Base-by-base conservation (phyloP, 1,140 invertebrate species). In the Cyphomyrmex costatus region DNA sequence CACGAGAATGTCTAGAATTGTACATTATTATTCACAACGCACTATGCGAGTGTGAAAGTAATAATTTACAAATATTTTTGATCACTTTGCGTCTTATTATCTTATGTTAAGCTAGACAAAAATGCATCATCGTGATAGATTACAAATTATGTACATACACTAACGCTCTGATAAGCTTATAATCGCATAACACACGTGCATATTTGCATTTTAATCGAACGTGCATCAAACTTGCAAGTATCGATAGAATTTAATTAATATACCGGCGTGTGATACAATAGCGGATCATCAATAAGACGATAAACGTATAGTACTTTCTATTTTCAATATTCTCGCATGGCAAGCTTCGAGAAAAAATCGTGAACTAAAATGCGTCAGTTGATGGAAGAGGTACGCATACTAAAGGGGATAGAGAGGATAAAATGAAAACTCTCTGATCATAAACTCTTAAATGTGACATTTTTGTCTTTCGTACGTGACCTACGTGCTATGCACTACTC, bases 91-190 rank as follows among this genome's bases (percentile, higher is more conserved):
- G 2, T 74, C 19, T 76, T n/a, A 68, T 80, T 36, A 53, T 36
- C 27, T 33, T 51, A 33, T 36, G 60, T 8, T 27, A 36, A 79
- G 14, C 8, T 19, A 42, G 21, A 80, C 27, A 68, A 10, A 14
- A 46, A 33, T 33, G 12, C 36, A 61, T 49, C 30, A 42, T n/a
- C n/a, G n/a, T 24, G 60, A 66, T 78, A 19, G 36, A 63, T 51
- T 24, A 24, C 24, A 56, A 42, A 14, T 53, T 42, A 65, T 16
- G 14, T 16, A 16, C 8, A 1, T n/a, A 65, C n/a, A 33, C 46
- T 27, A 14, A 80, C 19, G 10, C 14, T 30, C 61, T 89, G 86
- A 86, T 76, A 65, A 73, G 88, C 77, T 89, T 83, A 86, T 30
- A 27, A 46, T 65, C 53, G 12, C 63, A 49, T 46, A 58, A 33